Evolutionary conservation across 2,888 invertebrate genomes (phyloP), one percentile per base, ranked within the genome.

Genomic region (Parascotia fuliginaria): DNA sequence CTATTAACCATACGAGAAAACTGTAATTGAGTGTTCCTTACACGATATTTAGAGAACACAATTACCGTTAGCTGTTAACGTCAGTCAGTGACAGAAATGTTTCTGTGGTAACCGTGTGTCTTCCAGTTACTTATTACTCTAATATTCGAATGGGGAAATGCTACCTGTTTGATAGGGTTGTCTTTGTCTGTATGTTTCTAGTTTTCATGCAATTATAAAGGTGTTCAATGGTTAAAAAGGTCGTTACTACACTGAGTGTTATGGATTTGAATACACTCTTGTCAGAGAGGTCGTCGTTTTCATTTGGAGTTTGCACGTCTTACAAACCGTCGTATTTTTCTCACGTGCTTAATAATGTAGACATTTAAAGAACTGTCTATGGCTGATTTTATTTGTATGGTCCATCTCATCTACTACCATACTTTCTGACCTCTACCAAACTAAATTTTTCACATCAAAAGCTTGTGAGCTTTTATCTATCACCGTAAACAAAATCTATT

Each of bases 11-110:
- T 53, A 54, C 44, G 24, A 7, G 53, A 61, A 60, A n/a, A n/a
- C n/a, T n/a, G 65, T 65, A 66, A 70, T 69, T 64, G 60, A 41
- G 56, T 66, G 60, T 69, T 64, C 75, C 70, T 76, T 75, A 73
- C 75, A 71, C 67, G 67, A 65, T 71, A 77, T 79, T 79, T 81
- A 75, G 72, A 66, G 64, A 72, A 75, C 78, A 77, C 82, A 85
- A 85, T 85, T 84, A 81, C 75, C 55, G 65, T 65, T 70, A 65
- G 79, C 78, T 83, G 83, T 78, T 79, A 67, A 64, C 73, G 81
- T 85, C 87, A 83, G 79, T 87, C 81, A 75, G 70, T 62, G 58
- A 58, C 47, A 57, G 60, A 67, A 68, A 67, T 71, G 67, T 44
- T 34, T 47, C 54, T 38, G 48, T 61, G 62, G 60, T 59, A 55